Conservation (phyloP, 2,888 invertebrate species). For the Acanthopleura granulata region DNA sequence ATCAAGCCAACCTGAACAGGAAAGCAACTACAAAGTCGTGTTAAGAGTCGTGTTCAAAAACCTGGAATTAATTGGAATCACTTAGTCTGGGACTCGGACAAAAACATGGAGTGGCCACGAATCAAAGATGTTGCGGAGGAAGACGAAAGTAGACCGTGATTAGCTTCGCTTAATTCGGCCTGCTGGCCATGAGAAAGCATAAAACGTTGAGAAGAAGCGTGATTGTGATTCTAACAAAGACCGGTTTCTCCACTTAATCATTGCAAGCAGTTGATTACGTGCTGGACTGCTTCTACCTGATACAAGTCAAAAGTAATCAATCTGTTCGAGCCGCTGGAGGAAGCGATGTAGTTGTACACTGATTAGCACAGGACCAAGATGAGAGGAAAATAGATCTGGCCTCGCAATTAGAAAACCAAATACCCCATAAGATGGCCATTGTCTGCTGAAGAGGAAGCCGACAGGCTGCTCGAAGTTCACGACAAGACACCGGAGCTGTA, state of each 20-base stretch:
- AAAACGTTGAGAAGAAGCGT: too few relatives aligned
- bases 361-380: not conserved
- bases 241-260: not conserved
- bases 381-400: conserved; percentile 1
- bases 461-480: not conserved
- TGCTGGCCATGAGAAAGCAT: too few relatives aligned
- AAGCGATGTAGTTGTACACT: not conserved
- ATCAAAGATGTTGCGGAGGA: not conserved
- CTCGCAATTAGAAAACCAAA: not conserved
- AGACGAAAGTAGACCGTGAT: not conserved
- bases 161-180: not conserved
- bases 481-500: not conserved
- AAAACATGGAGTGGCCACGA: not conserved
- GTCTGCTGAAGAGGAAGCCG: not conserved
- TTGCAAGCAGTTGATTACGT: not conserved
- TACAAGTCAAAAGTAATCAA: not conserved
- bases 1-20: not conserved
- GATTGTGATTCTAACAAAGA: not conserved
- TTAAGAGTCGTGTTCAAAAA: too few relatives aligned
- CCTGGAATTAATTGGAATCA: too few relatives aligned
- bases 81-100: too few relatives aligned
- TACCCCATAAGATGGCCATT: not conserved
- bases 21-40: too few relatives aligned
- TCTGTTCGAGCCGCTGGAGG: not conserved
- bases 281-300: not conserved